Evolutionary conservation across 2,113 vertebrate species (phyloP), one percentile per base, ranked within the genome.

Genomic region (Hippocampus abdominalis): DNA sequence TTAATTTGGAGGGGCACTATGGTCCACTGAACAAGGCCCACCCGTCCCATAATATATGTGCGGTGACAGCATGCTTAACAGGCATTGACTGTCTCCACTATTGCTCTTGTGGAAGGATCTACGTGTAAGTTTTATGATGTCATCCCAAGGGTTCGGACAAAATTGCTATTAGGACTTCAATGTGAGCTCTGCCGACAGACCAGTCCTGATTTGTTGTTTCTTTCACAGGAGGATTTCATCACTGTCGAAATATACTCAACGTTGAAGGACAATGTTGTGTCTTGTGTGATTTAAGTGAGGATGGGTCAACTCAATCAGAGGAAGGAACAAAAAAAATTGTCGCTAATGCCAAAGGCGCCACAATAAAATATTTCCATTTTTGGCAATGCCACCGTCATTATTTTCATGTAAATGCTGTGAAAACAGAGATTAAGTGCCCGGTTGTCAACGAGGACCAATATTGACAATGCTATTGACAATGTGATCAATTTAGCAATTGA

Each of bases 151-250:
- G 54, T 73, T 16, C 21, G 40, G 20, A 46, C 57, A 70, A 68
- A 74, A 59, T 44, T 20, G 10, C 42, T 65, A 63, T 68, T 73
- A 53, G 62, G 51, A 72, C n/a, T 27, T 5, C 46, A 70, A 59
- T 67, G 32, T 2, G 62, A 68, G 64, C 39, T 64, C 48, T 79
- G 72, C 67, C 11, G 68, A 39, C 32, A 65, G 64, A 76, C 8
- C 42, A 4, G 3, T 13, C 70, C 57, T 75, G 9, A 84, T 70
- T 59, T 62, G 32, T 32, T 4, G 12, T 60, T 80, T 72, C 63
- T 75, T 66, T 73, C 36, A 54, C 53, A 51, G 67, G 63, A 25
- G 48, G 71, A 77, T 69, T 75, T 75, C 70, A 65, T 74, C 65
- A 75, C 32, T 29, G 60, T 54, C 72, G 54, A 84, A 78, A 73